Percentiles rank a stretch among this genome's conserved stretches.
These are phyloP conservation scores for Alloplasta piceator DNA, from an alignment of 2,888 invertebrate species.

Conservation along the genomic window DNA sequence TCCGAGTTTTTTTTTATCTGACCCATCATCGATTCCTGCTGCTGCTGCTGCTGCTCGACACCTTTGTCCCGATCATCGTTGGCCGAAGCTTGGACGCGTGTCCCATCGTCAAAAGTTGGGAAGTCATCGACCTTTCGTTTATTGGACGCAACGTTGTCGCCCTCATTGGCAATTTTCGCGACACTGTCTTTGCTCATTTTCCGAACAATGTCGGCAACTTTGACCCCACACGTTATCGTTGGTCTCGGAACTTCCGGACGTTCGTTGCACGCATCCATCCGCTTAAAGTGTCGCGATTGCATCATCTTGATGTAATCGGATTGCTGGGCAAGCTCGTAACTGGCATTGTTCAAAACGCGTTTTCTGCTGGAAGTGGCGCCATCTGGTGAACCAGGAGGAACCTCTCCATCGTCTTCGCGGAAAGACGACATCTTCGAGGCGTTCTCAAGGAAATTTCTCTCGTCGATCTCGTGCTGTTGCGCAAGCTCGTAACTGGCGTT, in stretches of 20 bases:
- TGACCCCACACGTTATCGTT: constrained; percentile 65
- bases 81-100: background rate
- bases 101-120: background rate
- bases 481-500: constrained; percentile 82
- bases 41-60: constrained; percentile 10
- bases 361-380: constrained; percentile 59
- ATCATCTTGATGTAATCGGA: constrained; percentile 76
- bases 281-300: constrained; percentile 71
- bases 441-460: constrained; percentile 62
- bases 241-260: constrained; percentile 48
- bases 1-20: constrained; percentile 83
- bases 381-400: constrained; percentile 51
- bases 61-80: constrained; percentile 32
- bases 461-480: constrained; percentile 78
- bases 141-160: background rate
- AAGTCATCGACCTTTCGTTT: background rate
- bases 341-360: constrained; percentile 77
- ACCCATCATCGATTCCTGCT: constrained; percentile 71
- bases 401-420: constrained; percentile 60
- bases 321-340: constrained; percentile 80
- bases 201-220: constrained; percentile 71
- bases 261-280: constrained; percentile 81
- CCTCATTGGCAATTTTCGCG: constrained; percentile 28
- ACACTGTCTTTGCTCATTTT: constrained; percentile 72
- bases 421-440: constrained; percentile 54